Evolutionary conservation across 2,888 invertebrate species (phyloP), one percentile per base, ranked within the genome.

Genomic region (Stenotaenia linearis): DNA sequence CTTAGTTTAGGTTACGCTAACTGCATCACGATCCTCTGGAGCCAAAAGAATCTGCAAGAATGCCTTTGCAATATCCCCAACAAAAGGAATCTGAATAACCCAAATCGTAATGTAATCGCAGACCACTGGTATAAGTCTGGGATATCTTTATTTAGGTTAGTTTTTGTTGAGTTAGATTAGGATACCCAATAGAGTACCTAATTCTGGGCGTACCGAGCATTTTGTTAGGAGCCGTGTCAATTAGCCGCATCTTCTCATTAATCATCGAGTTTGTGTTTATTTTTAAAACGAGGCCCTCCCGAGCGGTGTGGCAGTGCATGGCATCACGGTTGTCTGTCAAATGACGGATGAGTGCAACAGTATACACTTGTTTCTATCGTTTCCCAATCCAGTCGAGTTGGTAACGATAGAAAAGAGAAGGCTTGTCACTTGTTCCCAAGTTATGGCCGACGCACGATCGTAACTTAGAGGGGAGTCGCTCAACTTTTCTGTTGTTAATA

Each of bases 291-390:
- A 21, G 61, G 2, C 61, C 23, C 23, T 61, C 61, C 25, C 5
- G 1, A n/a, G 45, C 45, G 5, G 61, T 25, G 61, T 61, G 61
- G 56, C 56, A 56, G 56, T 56, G 56, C 56, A 10, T 45, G 45
- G 61, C 61, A 61, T 61, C 61, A 61, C 61, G 61, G 25, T 25
- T 61, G 61, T 61, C 61, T 61, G 61, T 61, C 61, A 28, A 61
- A 61, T 61, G 61, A 61, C 61, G 25, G 25, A 61, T 61, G 61
- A 25, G 25, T 25, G 23, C 61, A 61, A 61, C 61, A 61, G 61
- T 61, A 61, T 61, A 61, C 25, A 25, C 25, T 61, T 61, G 61
- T 61, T 61, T 61, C 61, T 61, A 61, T 61, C 61, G 61, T 61
- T 61, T 61, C 61, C 61, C 61, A 61, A 61, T 61, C 61, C 12